phyloP scores from a whole-genome alignment of 1,140 invertebrate genomes.

The Megalopta genalis region DNA sequence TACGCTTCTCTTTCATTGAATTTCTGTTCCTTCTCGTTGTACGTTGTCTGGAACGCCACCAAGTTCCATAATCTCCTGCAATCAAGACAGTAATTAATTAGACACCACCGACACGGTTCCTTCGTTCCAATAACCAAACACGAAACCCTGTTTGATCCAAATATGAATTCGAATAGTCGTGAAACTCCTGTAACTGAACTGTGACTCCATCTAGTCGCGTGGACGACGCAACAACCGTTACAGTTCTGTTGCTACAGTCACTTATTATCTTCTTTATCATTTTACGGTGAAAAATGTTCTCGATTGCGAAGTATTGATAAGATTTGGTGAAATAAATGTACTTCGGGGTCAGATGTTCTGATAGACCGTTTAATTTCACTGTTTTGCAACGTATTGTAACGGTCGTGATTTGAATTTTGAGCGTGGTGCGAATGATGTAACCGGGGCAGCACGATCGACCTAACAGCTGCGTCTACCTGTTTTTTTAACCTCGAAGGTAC shows the following conservation, averaged over 20 bases:
- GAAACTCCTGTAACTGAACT: neutral
- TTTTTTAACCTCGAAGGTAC: constrained; percentile 21
- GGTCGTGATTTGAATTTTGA: neutral
- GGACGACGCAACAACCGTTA: neutral
- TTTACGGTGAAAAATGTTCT: no score
- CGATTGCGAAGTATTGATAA: no score
- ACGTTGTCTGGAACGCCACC: no score
- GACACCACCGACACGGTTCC: neutral
- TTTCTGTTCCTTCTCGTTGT: neutral
- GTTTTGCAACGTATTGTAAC: no score
- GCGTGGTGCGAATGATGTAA: neutral
- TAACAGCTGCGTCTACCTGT: constrained; percentile 1
- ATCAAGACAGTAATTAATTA: neutral
- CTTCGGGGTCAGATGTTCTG: no score
- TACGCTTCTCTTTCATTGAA: neutral
- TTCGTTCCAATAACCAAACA: neutral
- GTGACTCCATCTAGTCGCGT: neutral
- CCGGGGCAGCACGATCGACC: constrained; percentile 22
- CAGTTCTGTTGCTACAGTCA: neutral
- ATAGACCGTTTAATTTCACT: no score
- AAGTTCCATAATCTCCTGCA: no score
- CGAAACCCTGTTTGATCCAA: neutral
- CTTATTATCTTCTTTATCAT: neutral
- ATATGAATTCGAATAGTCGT: neutral
- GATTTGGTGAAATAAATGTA: no score